phyloP scores from a whole-genome alignment of 2,113 vertebrate genomes.

The Ursus arctos region DNA sequence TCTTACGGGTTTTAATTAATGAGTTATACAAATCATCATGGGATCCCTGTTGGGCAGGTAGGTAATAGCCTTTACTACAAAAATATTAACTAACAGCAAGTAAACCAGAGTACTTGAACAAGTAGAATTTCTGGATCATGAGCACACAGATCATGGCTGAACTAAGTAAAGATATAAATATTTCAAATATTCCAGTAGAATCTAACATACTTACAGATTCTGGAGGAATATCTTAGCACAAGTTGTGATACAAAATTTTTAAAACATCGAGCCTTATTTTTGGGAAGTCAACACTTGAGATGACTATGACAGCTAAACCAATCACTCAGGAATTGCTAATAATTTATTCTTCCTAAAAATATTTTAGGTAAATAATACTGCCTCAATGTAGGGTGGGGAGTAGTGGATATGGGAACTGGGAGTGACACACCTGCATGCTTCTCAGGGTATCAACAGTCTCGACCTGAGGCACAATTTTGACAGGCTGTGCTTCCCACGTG shows the following conservation, averaged over 20 bases:
- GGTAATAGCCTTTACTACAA: neutral
- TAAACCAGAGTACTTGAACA: neutral
- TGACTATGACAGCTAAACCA: neutral
- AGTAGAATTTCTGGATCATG: neutral
- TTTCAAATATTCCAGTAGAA: neutral
- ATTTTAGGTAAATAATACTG: neutral
- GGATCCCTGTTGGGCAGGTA: neutral
- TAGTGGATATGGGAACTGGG: fast-evolving
- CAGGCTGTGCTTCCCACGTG: constrained; percentile 90
- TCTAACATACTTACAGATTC: neutral
- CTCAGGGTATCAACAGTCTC: constrained; percentile 96
- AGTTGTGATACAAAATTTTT: neutral
- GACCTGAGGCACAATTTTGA: constrained; percentile 95
- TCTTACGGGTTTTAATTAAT: fast-evolving
- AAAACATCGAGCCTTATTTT: neutral
- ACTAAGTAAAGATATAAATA: neutral
- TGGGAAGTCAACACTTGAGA: neutral
- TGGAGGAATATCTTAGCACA: neutral
- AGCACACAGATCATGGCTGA: neutral
- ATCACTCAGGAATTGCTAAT: neutral
- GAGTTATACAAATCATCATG: fast-evolving
- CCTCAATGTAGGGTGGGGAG: fast-evolving
- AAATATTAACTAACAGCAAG: neutral
- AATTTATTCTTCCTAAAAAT: neutral
- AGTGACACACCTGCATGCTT: constrained; percentile 92